Evolutionary conservation across 92 coral and sea anemone genomes (phyloP).

Genomic region (Blastomussa wellsi): DNA sequence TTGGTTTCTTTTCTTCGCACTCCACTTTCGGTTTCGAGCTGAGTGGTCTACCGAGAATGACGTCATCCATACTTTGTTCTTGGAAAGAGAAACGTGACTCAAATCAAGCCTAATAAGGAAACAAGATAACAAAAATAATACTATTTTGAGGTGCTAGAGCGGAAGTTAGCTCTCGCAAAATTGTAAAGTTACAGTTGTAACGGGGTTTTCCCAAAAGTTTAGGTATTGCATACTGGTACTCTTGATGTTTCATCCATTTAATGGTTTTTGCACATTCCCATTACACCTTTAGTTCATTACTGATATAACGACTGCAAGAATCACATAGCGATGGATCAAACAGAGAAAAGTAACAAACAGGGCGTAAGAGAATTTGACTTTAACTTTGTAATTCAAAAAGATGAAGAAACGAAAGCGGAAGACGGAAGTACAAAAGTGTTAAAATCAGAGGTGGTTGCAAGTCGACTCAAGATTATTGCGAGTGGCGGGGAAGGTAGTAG

Average conservation of each 20-base stretch:
- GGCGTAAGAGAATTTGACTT: slow-evolving; percentile 22
- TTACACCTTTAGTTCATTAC: too few species aligned
- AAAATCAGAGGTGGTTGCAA: slow-evolving; percentile 20
- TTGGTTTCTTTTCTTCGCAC: neutral
- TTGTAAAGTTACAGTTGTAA: neutral
- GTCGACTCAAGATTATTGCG: slow-evolving; percentile 10
- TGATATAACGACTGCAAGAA: neutral
- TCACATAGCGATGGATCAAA: neutral
- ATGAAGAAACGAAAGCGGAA: slow-evolving; percentile 16
- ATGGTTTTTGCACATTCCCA: neutral
- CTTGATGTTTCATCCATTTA: neutral
- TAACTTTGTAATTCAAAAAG: slow-evolving; percentile 4
- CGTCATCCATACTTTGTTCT: slow-evolving; percentile 10
- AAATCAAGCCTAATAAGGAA: neutral
- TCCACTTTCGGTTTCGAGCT: slow-evolving; percentile 6
- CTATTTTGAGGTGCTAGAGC: neutral
- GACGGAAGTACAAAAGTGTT: neutral
- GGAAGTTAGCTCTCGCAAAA: neutral
- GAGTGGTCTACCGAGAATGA: neutral
- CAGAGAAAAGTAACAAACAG: neutral
- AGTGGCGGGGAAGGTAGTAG: neutral
- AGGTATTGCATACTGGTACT: neutral
- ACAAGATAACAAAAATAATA: too few species aligned
- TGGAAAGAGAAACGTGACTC: neutral
- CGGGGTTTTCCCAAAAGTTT: neutral